Percentiles rank a stretch among this genome's conserved stretches.
These are phyloP conservation scores for Bergia puertoricense DNA, from an alignment of 92 coral and sea anemone genomes.

Conservation along the genomic window DNA sequence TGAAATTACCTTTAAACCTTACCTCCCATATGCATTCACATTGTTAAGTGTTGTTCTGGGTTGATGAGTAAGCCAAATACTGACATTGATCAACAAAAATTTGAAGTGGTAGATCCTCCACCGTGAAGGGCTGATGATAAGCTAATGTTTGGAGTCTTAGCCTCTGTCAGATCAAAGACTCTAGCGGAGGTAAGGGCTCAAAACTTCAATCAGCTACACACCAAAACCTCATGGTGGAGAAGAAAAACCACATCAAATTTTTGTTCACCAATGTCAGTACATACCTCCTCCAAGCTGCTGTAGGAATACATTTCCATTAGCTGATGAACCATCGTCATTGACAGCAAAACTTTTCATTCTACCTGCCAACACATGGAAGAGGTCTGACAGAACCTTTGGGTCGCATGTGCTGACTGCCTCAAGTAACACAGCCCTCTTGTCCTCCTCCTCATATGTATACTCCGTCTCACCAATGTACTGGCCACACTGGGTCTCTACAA, in stretches of 20 bases:
- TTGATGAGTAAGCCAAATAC: neutral
- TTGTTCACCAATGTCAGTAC: neutral
- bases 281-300: constrained; percentile 29
- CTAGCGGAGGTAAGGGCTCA: neutral
- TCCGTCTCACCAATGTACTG: constrained; percentile 30
- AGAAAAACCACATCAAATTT: neutral
- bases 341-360: constrained; percentile 23
- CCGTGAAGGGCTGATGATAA: neutral
- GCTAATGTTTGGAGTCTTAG: neutral
- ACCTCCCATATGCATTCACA: neutral
- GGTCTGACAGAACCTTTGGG: neutral
- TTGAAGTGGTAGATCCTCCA: neutral
- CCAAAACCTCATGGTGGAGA: neutral
- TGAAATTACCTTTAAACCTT: too few species aligned
- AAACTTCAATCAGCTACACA: neutral
- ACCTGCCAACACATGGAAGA: neutral
- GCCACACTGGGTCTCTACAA: constrained; percentile 19
- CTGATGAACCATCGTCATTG: neutral
- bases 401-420: neutral
- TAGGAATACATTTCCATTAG: neutral
- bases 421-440: constrained; percentile 8
- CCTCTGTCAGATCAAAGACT: neutral
- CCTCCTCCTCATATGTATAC: constrained; percentile 12
- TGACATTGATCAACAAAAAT: neutral
- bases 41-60: neutral